Evolutionary conservation across 2,888 invertebrate genomes (phyloP).

Genomic region (Drosophila fungiperda): DNA sequence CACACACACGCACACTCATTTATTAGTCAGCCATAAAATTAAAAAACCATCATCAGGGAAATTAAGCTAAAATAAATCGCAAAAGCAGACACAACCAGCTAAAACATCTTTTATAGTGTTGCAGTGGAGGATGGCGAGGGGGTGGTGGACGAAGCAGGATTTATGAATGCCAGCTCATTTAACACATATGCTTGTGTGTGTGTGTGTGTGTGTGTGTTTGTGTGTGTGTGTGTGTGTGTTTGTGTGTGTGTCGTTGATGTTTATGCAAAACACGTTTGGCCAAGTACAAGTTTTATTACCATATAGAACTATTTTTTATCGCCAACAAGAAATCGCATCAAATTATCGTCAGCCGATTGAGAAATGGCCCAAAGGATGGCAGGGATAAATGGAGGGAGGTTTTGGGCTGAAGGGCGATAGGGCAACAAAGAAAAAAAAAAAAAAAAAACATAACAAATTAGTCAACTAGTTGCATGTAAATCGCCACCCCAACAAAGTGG

Average conservation of each 20-base stretch:
- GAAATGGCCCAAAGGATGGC: constrained; percentile 6
- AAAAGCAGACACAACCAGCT: constrained; percentile 20
- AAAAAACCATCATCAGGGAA: constrained; percentile 61
- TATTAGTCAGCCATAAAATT: constrained; percentile 58
- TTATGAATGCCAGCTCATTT: constrained; percentile 20
- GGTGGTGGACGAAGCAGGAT: neutral
- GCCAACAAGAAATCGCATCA: constrained; percentile 59
- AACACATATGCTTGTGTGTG: constrained; percentile 23
- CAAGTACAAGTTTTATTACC: constrained; percentile 68
- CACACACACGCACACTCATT: constrained; percentile 14
- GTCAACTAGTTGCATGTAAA: constrained; percentile 72
- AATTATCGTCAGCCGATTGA: constrained; percentile 38
- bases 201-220: too few relatives aligned
- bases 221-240: constrained; percentile 13
- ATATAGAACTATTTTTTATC: constrained; percentile 78
- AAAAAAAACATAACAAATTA: constrained; percentile 46
- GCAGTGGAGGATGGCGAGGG: neutral
- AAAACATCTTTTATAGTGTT: constrained; percentile 28
- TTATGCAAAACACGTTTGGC: constrained; percentile 52
- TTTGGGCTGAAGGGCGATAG: constrained; percentile 37
- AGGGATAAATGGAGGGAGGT: constrained; percentile 1
- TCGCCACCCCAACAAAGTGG: neutral
- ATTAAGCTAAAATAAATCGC: constrained; percentile 40
- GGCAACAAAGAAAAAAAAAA: neutral
- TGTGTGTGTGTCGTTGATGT: constrained; percentile 36